These are phyloP conservation scores for Daktulosphaira vitifoliae DNA, from an alignment of 1,140 invertebrate species.

Conservation along the genomic window DNA sequence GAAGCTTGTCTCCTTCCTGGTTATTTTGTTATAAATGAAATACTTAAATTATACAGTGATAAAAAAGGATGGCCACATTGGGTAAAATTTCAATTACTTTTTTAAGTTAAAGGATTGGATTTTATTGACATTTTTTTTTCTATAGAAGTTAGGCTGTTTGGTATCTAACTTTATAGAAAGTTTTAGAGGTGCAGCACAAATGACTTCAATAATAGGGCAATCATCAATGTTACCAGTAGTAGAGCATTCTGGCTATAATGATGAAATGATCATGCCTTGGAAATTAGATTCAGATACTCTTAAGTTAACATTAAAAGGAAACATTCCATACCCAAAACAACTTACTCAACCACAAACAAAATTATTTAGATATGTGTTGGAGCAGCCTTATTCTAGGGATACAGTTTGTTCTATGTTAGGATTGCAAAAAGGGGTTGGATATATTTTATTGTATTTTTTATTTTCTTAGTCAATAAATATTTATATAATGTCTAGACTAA, in stretches of 20 bases:
- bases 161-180: slow-evolving; percentile 84
- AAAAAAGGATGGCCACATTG: slow-evolving; percentile 80
- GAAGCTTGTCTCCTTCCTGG: slow-evolving; percentile 84
- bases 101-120: not conserved
- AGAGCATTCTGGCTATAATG: slow-evolving; percentile 81
- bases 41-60: slow-evolving; percentile 77
- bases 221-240: slow-evolving; percentile 86
- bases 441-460: not conserved
- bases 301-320: slow-evolving; percentile 82
- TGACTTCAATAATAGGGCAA: slow-evolving; percentile 87
- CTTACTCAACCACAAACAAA: slow-evolving; percentile 81
- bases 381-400: slow-evolving; percentile 91
- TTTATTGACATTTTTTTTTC: slow-evolving; percentile 3
- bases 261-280: slow-evolving; percentile 85
- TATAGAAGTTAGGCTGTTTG: slow-evolving; percentile 69
- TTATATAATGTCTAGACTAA: slow-evolving; percentile 32
- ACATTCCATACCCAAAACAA: slow-evolving; percentile 82
- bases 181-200: slow-evolving; percentile 84
- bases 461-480: not conserved
- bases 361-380: slow-evolving; percentile 79
- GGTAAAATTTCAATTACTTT: slow-evolving; percentile 49
- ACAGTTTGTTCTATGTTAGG: slow-evolving; percentile 93
- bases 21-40: slow-evolving; percentile 91
- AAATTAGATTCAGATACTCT: slow-evolving; percentile 76
- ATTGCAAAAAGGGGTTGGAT: slow-evolving; percentile 70